Evolutionary conservation across 2,888 invertebrate genomes (phyloP), one percentile per base, ranked within the genome.

Genomic region (Tachystola acroxantha): DNA sequence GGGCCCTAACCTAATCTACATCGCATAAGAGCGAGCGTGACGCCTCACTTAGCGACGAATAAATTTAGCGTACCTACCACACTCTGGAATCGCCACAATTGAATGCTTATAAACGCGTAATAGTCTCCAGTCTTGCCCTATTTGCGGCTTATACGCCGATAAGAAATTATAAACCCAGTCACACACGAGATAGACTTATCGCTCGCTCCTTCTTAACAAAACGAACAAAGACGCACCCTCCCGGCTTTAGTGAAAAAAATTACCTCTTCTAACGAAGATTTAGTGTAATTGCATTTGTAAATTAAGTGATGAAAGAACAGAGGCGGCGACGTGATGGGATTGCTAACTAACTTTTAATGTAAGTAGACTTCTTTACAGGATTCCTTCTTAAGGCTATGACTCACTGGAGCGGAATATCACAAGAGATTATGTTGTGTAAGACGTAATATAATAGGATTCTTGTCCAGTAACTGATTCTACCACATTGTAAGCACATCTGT

Each of bases 241-340:
- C 26, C 14, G n/a, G 26, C 28, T 20, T 19, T 34, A 32, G 36
- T 44, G 37, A 44, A 47, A 48, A 51, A 50, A 49, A 47, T 35
- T 33, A 36, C 43, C 48, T 49, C 50, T 50, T 51, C 50, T 49
- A 52, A 54, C 48, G 47, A 51, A 57, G 57, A 57, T 57, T 57
- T 57, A 57, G 47, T 57, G 55, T 45, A 55, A 60, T 57, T 57
- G 50, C 56, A 48, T 54, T 57, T 55, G 55, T 57, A 57, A 59
- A 60, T 57, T 56, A 60, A 55, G 53, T 53, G 54, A 57, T 57
- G 59, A 57, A 57, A 57, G 53, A 55, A 51, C 46, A n/a, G n/a
- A n/a, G 47, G 40, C 42, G 40, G 36, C 34, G 36, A 46, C 57
- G 59, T 60, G 57, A 57, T 40, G 39, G 25, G 41, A 10, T 35